Evolutionary conservation across 2,113 vertebrate species (phyloP).

Genomic region (Sebastes schlegelii): DNA sequence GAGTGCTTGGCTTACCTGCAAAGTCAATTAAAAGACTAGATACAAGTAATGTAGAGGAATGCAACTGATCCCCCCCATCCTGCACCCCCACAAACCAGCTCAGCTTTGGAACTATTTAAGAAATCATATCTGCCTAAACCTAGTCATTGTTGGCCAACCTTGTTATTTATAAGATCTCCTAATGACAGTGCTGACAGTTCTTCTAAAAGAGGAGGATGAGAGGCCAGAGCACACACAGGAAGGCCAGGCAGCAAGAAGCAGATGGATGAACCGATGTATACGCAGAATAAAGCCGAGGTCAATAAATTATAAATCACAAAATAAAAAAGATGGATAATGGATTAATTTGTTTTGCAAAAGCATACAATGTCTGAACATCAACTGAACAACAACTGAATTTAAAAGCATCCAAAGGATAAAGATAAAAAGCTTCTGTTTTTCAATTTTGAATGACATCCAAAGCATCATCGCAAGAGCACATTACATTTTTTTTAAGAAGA

Average conservation of each 20-base stretch:
- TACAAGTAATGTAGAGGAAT: neutral
- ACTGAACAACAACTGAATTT: constrained; percentile 1
- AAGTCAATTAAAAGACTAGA: neutral
- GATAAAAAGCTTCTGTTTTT: neutral
- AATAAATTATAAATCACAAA: neutral
- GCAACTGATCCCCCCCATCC: neutral
- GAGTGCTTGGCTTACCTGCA: neutral
- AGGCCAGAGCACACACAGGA: constrained; percentile 88
- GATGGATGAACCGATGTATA: constrained; percentile 70
- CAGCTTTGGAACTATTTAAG: constrained; percentile 19
- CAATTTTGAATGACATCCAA: constrained; percentile 11
- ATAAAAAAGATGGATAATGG: neutral
- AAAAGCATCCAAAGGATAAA: neutral
- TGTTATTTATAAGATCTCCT: constrained; percentile 30
- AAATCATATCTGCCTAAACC: constrained; percentile 15
- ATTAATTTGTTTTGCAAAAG: constrained; percentile 4
- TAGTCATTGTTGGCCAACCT: neutral
- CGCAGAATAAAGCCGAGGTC: neutral
- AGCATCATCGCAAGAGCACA: constrained; percentile 4
- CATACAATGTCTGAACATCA: neutral
- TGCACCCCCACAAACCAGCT: neutral
- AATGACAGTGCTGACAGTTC: constrained; percentile 67
- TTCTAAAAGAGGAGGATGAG: constrained; percentile 27
- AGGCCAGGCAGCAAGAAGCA: constrained; percentile 91
- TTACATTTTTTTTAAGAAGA: neutral